Evolutionary conservation across 2,113 vertebrate genomes (phyloP), one percentile per base, ranked within the genome.

Genomic region (Brachyistius frenatus): DNA sequence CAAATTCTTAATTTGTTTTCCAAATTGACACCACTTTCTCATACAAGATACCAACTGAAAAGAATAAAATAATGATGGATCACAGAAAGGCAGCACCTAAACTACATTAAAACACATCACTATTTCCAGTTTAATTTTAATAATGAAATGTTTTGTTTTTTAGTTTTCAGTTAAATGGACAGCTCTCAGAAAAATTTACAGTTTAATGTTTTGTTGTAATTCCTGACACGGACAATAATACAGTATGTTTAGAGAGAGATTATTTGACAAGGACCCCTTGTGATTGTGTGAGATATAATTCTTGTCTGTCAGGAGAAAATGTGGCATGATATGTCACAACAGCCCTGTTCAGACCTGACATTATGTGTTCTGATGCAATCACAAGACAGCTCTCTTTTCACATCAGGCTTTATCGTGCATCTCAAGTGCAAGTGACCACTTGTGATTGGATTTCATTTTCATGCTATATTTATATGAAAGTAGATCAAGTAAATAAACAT

Each of bases 1-100:
- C 23, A 69, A 68, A 0, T 44, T 62, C 10, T 65, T 64, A 23
- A 57, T 81, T 85, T 77, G n/a, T 82, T 78, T 76, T 62, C 31
- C 37, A 63, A 77, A 78, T 77, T 54, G 6, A 5, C 53, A 0
- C 32, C 23, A 23, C 32, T 65, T 30, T 80, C 60, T 67, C 8
- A 53, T 56, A 46, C 7, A 37, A 30, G 32, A 16, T 14, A 32
- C 15, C 31, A 14, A 31, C 16, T 55, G 9, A 8, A 68, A 55
- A 33, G 13, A 65, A 69, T 33, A 6, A 53, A 53, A 44, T 44
- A 33, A 41, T 37, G 32, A 36, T 8, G 36, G 55, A 73, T 62
- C 57, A 32, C 10, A 53, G 15, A 54, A 33, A 63, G 32, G 9
- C 55, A 62, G 16, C 15, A 68, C 15, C 10, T 36, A 16, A 69